Base-by-base conservation (phyloP, 2,113 vertebrate genomes). In the Dicentrarchus labrax region DNA sequence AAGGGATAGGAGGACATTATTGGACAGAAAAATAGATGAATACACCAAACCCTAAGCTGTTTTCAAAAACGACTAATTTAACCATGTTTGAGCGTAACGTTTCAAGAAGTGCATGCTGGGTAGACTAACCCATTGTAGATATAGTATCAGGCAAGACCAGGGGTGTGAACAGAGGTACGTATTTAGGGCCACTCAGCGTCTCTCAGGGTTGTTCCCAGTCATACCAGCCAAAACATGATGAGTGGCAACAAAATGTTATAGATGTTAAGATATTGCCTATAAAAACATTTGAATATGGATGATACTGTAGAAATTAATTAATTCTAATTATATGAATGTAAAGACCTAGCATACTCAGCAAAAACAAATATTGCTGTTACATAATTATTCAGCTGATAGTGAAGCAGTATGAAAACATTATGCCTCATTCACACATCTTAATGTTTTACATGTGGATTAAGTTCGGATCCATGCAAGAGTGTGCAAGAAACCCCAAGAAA, bases 61-160 rank as follows among this genome's bases (percentile, higher is more conserved):
- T 69, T 60, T 60, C 17, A 19, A 15, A 41, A 22, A n/a, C 30
- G 3, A 41, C 9, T 51, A 21, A 30, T 43, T 6, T 2, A 69
- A 17, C 17, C 8, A 4, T 22, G 30, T 69, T 48, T 43, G 56
- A 59, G 43, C 3, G 11, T 39, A 62, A 39, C 53, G 39, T 30
- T 68, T 48, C 36, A 75, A 64, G 66, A 45, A 70, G 41, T 78
- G 62, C 68, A 77, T 78, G 62, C 60, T 73, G 75, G 68, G 54
- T 73, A 72, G 61, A 21, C 50, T 24, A 36, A 15, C 11, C 41
- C 24, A 61, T 19, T 50, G 24, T 50, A 10, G 6, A n/a, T 48
- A 6, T 36, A 11, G 12, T 19, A 22, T 64, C 19, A 22, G 45
- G 7, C 51, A 61, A 22, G 2, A 4, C 22, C 16, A 48, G 2